A percentile compares a stretch with the other conserved stretches of the same genome.
Conservation (phyloP, 2,888 invertebrate species). For the Hirtodrosophila cameraria region DNA sequence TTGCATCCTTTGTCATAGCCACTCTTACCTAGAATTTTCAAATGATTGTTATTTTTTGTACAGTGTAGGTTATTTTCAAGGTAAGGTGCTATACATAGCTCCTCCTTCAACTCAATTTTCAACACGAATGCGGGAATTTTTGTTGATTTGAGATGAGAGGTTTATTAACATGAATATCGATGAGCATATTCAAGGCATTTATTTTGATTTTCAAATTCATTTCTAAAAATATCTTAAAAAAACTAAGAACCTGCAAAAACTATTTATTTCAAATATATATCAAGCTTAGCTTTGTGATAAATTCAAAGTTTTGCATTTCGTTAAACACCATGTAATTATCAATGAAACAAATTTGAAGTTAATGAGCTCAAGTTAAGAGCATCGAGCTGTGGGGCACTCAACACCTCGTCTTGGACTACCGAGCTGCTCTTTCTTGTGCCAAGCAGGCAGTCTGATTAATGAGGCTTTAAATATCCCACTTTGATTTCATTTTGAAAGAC, state of each 20-base stretch:
- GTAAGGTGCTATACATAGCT: background rate
- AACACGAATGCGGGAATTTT: too few relatives aligned
- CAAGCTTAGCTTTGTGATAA: background rate
- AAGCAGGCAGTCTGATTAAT: slow-evolving; percentile 78
- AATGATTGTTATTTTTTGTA: background rate
- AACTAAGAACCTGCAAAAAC: too few relatives aligned
- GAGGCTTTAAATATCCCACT: slow-evolving; percentile 83
- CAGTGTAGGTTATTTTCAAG: slow-evolving; percentile 3
- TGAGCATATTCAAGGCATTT: too few relatives aligned
- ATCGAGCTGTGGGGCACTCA: slow-evolving; percentile 33
- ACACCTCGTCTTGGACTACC: slow-evolving; percentile 25
- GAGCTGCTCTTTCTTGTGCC: slow-evolving; percentile 28
- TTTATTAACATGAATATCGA: too few relatives aligned
- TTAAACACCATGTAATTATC: slow-evolving; percentile 60
- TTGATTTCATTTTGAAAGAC: slow-evolving; percentile 81
- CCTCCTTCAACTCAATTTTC: too few relatives aligned
- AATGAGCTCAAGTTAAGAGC: slow-evolving; percentile 62
- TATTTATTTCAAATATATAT: too few relatives aligned
- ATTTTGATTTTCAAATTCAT: too few relatives aligned
- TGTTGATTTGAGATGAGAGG: too few relatives aligned
- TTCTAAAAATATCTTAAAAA: too few relatives aligned
- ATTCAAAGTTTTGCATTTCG: background rate
- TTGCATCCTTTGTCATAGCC: background rate
- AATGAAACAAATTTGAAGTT: slow-evolving; percentile 74
- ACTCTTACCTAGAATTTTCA: slow-evolving; percentile 15